A percentile compares a stretch with the other conserved stretches of the same genome.
phyloP scores from a whole-genome alignment of 2,113 vertebrate species.

The Glaucidium brasilianum region DNA sequence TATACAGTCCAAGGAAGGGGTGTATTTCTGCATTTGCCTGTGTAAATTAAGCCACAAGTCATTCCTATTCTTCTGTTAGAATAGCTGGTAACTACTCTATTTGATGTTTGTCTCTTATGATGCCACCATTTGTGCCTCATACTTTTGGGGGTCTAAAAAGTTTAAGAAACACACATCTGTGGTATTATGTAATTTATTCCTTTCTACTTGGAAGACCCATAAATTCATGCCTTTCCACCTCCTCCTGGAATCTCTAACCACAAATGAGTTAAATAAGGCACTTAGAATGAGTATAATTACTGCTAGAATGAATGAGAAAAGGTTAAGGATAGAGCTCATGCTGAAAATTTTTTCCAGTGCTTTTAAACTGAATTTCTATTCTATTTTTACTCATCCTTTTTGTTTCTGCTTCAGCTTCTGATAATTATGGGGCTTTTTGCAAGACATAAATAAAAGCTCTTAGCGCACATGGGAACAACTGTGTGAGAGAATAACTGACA shows the following conservation, averaged over 20 bases:
- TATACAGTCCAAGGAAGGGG: not conserved
- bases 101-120: not conserved
- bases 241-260: not conserved
- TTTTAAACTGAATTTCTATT: conserved; percentile 23
- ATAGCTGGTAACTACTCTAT: not conserved
- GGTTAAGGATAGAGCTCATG: not conserved
- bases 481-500: not conserved
- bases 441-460: conserved; percentile 33
- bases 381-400: conserved; percentile 8
- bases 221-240: not conserved
- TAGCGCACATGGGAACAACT: not conserved
- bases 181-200: not conserved
- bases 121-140: not conserved
- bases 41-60: not conserved
- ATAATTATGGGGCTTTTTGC: conserved; percentile 43
- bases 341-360: not conserved
- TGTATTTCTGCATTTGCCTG: not conserved
- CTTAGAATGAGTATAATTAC: conserved; percentile 14
- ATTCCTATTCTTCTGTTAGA: not conserved
- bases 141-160: not conserved
- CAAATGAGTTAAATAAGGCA: not conserved
- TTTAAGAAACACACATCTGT: not conserved
- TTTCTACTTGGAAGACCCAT: not conserved
- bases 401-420: conserved; percentile 31
- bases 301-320: not conserved